Base-by-base conservation (phyloP, 2,888 invertebrate species). In the Drosophila stalkeri region DNA sequence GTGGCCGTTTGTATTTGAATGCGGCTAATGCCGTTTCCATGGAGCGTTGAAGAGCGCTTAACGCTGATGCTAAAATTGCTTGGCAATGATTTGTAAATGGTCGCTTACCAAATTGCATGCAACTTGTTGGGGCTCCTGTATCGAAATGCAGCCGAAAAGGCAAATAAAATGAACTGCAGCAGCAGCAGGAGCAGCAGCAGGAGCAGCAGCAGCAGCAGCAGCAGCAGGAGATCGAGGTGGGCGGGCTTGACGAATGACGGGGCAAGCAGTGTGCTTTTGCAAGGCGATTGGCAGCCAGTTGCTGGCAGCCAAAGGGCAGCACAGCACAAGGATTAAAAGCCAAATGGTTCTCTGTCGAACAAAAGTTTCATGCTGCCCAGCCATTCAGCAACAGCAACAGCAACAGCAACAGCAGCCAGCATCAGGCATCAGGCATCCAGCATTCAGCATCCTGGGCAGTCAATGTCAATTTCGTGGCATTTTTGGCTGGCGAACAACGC, bases 111-210 rank as follows among this genome's bases (percentile, higher is more conserved):
- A 77, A 84, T 61, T 66, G 65, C 77, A 65, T 57, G 57, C 55
- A 84, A 85, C 87, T 86, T 87, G 85, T 84, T 84, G 87, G 87
- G 72, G 51, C 62, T 47, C 64, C 55, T 64, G 65, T 87, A 66
- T 80, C 64, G 27, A 75, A 80, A 56, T 71, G 60, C 49, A 80
- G 60, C 60, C 64, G 27, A 68, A 54, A 51, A 66, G 55, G 47
- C 46, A 65, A 31, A 37, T 23, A 20, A 68, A 56, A 60, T 37
- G 12, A 41, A 41, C 35, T 51, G 54, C 46, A 46, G n/a, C n/a
- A 31, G 46, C 23, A 14, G 37, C 37, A 20, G 39, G 16, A 23
- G 37, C 33, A n/a, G 23, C 3, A 23, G 23, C 23, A 23, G 23
- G 3, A 23, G 23, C 0, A 47, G 41, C 23, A 33, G 61, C 56